Percentiles rank a stretch among this genome's conserved stretches.
Conservation (phyloP, 2,113 vertebrate species). For the Cottus gobio region DNA sequence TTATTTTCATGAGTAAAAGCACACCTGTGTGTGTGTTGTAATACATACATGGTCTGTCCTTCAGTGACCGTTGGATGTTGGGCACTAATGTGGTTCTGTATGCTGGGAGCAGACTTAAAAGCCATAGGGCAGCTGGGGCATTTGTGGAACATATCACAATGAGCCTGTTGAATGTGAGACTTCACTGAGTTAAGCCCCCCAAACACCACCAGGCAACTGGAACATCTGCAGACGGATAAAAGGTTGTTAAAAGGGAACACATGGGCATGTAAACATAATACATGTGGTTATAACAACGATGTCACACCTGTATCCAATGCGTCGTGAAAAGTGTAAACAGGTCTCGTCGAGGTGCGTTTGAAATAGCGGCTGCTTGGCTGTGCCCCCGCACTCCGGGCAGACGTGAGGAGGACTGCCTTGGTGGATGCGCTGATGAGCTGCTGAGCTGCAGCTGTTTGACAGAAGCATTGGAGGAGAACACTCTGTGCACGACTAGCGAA, state of each 20-base stretch:
- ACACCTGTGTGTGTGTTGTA: conserved; percentile 15
- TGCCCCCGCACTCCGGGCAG: conserved; percentile 93
- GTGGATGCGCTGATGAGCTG: conserved; percentile 93
- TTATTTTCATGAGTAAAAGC: not conserved
- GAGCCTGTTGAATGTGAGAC: conserved; percentile 94
- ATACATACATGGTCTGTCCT: conserved; percentile 87
- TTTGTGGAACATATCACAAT: conserved; percentile 97
- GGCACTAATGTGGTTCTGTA: conserved; percentile 88
- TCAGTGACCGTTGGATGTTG: conserved; percentile 89
- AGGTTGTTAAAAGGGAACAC: not conserved
- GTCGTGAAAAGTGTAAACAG: conserved; percentile 93
- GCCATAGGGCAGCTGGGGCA: conserved; percentile 98
- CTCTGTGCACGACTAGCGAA: conserved; percentile 85
- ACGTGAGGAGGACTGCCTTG: conserved; percentile 88
- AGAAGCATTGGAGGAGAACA: conserved; percentile 93
- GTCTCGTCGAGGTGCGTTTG: conserved; percentile 87
- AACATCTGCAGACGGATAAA: conserved; percentile 84
- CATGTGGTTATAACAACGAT: not conserved
- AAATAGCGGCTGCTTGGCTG: conserved; percentile 85
- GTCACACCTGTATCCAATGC: conserved; percentile 92
- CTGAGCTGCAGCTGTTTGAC: conserved; percentile 90
- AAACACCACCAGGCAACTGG: conserved; percentile 95
- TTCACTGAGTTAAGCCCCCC: conserved; percentile 95
- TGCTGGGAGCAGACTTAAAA: conserved; percentile 93
- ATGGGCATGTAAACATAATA: not conserved